Base-by-base conservation (phyloP, 2,888 invertebrate species). In the Bhutanitis thaidina region DNA sequence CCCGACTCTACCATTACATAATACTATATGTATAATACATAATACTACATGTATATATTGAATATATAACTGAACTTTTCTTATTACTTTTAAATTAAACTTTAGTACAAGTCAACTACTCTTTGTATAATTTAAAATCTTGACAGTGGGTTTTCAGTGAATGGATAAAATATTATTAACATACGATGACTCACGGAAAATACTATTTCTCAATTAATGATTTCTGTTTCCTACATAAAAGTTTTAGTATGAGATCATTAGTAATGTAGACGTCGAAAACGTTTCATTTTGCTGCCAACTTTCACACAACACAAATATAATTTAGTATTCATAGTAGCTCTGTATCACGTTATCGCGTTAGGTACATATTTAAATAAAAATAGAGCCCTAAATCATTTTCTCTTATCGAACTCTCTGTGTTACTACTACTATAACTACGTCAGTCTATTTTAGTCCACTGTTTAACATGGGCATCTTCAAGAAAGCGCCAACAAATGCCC, bases 141-240 rank as follows among this genome's bases (percentile, higher is more conserved):
- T 10, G 30, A 34, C 32, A 12, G 20, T 27, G 1, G 8, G 14
- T 16, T 41, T 50, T 44, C 35, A 13, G 14, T 13, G 14, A 45
- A 46, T 41, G 46, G 20, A 4, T 40, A 4, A 12, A 35, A 29
- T 40, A 35, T 38, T 38, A 34, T 20, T 15, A 37, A 16, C 38
- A 9, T 27, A 8, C 3, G 29, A 36, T 46, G 51, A 46, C 41
- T 37, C 37, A 51, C 13, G 1, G n/a, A 8, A 16, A 32, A 51
- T 40, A 27, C 36, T 37, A 51, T 46, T 46, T 41, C 51, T 51
- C 41, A 37, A 51, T 51, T 51, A 47, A 47, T 52, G 34, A 43
- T 38, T 43, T 43, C 47, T 38, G 47, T 52, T 52, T 52, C 47
- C 52, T 52, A 52, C 47, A 47, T 52, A 38, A 47, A 52, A 52